phyloP scores from a whole-genome alignment of 2,113 vertebrate species.

The Pelmatolapia mariae region DNA sequence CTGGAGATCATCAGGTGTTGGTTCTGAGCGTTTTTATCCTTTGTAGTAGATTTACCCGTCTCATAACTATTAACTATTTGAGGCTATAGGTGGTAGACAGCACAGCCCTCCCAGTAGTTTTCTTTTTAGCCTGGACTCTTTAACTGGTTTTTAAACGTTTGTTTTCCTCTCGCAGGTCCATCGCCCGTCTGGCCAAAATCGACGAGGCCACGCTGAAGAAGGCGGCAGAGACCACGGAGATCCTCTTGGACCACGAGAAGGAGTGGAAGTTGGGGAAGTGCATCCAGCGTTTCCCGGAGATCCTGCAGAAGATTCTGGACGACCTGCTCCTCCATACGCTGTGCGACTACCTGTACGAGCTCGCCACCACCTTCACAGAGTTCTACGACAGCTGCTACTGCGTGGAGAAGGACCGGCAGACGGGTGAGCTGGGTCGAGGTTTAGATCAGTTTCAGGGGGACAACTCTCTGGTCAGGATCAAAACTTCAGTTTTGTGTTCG shows the following conservation, averaged over 20 bases:
- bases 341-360: conserved; percentile 95
- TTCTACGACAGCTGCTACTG: conserved; percentile 99
- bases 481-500: rapidly evolving
- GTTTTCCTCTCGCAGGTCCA: conserved; percentile 72
- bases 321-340: conserved; percentile 90
- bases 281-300: conserved; percentile 91
- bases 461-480: rapidly evolving
- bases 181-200: conserved; percentile 85
- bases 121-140: background rate
- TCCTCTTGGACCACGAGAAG: conserved; percentile 89
- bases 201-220: conserved; percentile 77
- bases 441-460: rapidly evolving
- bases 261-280: conserved; percentile 95
- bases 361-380: conserved; percentile 96
- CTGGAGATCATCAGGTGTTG: background rate
- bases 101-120: background rate
- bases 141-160: background rate
- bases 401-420: conserved; percentile 94
- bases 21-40: background rate
- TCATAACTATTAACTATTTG: background rate
- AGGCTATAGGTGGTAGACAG: rapidly evolving
- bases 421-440: conserved; percentile 65
- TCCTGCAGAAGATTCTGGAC: conserved; percentile 91
- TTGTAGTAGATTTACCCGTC: background rate
- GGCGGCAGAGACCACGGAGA: conserved; percentile 78